phyloP scores from a whole-genome alignment of 2,888 invertebrate species.

The Nephrotoma flavescens region DNA sequence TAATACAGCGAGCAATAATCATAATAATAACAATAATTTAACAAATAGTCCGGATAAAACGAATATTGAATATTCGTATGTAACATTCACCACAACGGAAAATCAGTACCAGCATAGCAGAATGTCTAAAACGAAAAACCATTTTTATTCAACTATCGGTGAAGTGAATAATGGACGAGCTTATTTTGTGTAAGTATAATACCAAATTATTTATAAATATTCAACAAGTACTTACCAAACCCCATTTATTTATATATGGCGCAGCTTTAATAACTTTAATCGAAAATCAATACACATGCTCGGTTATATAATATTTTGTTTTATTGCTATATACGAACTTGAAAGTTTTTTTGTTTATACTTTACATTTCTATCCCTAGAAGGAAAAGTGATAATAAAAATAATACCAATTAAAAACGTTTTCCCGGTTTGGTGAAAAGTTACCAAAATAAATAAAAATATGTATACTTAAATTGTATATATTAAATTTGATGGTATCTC shows the following conservation, averaged over 20 bases:
- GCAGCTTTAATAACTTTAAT: not conserved
- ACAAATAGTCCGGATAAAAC: not conserved
- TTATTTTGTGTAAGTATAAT: not conserved
- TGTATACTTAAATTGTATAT: not conserved
- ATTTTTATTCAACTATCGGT: conserved; percentile 3
- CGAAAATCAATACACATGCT: not conserved
- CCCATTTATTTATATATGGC: not conserved
- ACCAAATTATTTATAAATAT: not conserved
- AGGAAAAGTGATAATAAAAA: not conserved
- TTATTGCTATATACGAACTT: not conserved
- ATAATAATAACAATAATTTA: not conserved
- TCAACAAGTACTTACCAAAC: not conserved
- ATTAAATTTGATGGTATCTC: not conserved
- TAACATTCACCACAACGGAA: not conserved
- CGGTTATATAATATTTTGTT: not conserved
- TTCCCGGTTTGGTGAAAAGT: not conserved
- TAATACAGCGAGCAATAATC: not conserved
- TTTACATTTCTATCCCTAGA: not conserved
- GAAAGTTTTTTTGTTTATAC: not conserved
- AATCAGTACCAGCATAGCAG: not conserved
- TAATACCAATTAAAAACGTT: not conserved
- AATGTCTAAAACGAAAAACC: not conserved
- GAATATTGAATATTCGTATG: not conserved
- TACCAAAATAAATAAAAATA: not conserved
- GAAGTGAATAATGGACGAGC: conserved; percentile 1